Conservation (phyloP, 2,797 vertebrate species). For the Kryptolebias ocellatus region DNA sequence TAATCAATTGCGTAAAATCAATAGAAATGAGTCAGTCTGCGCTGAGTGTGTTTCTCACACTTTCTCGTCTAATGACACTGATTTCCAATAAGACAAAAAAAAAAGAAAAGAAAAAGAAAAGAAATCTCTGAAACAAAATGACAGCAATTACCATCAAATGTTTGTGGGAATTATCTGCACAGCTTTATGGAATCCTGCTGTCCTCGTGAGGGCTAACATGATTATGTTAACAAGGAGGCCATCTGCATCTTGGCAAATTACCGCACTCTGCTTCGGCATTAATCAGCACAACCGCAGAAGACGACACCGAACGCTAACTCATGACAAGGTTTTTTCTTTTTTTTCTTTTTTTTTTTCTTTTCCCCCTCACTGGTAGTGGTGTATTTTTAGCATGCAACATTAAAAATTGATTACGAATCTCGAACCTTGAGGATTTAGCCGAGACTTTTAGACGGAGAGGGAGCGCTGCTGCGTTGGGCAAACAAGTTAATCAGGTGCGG, state of each 20-base stretch:
- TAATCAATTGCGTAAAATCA: conserved; percentile 19
- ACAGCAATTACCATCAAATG: conserved; percentile 32
- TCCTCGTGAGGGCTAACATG: conserved; percentile 28
- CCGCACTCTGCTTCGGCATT: conserved; percentile 5
- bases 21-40: conserved; percentile 9
- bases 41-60: not conserved
- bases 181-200: conserved; percentile 32
- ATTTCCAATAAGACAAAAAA: conserved; percentile 8
- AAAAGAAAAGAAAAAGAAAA: conserved; percentile 18
- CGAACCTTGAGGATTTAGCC: not conserved
- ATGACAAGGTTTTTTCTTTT: not conserved
- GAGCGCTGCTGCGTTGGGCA: not conserved
- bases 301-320: not conserved
- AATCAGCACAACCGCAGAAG: conserved; percentile 8
- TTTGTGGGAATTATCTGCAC: conserved; percentile 35
- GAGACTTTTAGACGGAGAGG: conserved; percentile 17
- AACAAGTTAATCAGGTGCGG: conserved; percentile 40
- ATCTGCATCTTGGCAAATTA: conserved; percentile 47
- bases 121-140: conserved; percentile 9
- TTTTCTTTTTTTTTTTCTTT: not conserved
- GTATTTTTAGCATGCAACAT: not conserved
- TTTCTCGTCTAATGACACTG: conserved; percentile 15
- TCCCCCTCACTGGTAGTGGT: not conserved
- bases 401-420: not conserved
- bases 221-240: conserved; percentile 56